Evolutionary conservation across 2,113 vertebrate genomes (phyloP).

Genomic region (Ornithorhynchus anatinus): DNA sequence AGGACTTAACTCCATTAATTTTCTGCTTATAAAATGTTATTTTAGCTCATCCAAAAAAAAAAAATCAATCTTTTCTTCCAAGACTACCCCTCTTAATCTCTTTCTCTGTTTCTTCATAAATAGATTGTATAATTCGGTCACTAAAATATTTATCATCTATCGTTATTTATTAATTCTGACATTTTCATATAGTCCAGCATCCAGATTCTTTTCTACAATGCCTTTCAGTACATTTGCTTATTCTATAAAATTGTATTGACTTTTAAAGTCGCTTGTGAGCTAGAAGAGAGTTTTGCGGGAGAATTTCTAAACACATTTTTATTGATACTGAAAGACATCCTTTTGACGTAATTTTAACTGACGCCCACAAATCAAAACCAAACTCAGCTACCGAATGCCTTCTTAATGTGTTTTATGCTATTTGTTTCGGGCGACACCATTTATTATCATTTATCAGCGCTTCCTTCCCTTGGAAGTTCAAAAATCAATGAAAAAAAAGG

Average conservation of each 20-base stretch:
- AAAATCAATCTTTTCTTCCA: constrained; percentile 53
- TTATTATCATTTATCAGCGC: constrained; percentile 56
- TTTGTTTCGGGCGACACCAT: constrained; percentile 66
- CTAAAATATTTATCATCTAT: constrained; percentile 54
- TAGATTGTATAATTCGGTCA: constrained; percentile 33
- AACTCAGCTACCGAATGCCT: constrained; percentile 72
- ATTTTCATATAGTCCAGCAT: constrained; percentile 44
- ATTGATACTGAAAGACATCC: constrained; percentile 72
- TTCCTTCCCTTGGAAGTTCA: constrained; percentile 65
- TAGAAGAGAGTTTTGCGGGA: constrained; percentile 38
- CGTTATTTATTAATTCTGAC: constrained; percentile 60
- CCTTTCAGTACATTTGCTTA: constrained; percentile 37
- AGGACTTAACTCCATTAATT: constrained; percentile 58
- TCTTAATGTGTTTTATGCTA: constrained; percentile 67
- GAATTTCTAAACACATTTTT: constrained; percentile 49
- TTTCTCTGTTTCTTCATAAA: constrained; percentile 41
- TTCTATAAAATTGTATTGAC: constrained; percentile 31
- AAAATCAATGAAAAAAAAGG: constrained; percentile 73
- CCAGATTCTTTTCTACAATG: constrained; percentile 32
- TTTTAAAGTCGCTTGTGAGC: constrained; percentile 50
- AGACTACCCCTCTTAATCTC: constrained; percentile 37
- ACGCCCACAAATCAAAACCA: constrained; percentile 75
- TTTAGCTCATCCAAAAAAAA: constrained; percentile 57
- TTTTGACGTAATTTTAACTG: constrained; percentile 73
- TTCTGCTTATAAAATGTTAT: constrained; percentile 62